Conservation (phyloP, 2,888 invertebrate genomes). For the Agrochola circellaris region DNA sequence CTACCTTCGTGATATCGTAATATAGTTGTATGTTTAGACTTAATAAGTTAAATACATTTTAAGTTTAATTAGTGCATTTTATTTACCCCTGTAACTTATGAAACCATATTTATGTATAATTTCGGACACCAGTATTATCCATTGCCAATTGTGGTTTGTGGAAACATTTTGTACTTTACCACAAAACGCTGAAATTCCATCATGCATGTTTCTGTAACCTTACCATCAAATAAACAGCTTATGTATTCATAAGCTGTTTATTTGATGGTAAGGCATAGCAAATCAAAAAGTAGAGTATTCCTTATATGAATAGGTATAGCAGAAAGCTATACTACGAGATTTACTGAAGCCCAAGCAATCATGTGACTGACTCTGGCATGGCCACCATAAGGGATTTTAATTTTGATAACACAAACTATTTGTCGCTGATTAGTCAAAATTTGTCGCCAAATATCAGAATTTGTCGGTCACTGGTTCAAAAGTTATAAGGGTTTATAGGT, state of each 20-base stretch:
- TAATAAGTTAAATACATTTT: slow-evolving; percentile 88
- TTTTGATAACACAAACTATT: too few relatives aligned
- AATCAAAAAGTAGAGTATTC: not conserved
- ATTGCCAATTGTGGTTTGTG: not conserved
- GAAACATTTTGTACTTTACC: not conserved
- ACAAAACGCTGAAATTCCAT: not conserved
- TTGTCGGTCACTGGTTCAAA: too few relatives aligned
- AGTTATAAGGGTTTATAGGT: too few relatives aligned
- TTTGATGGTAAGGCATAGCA: too few relatives aligned
- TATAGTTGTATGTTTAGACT: slow-evolving; percentile 87
- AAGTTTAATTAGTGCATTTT: slow-evolving; percentile 77
- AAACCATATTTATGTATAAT: not conserved
- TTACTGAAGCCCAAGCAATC: not conserved
- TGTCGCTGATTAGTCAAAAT: too few relatives aligned
- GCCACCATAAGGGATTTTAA: too few relatives aligned
- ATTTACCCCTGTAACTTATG: slow-evolving; percentile 19
- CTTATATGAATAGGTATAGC: not conserved
- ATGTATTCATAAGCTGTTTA: too few relatives aligned
- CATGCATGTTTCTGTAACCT: not conserved
- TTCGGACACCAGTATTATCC: not conserved
- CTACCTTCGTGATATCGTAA: slow-evolving; percentile 84
- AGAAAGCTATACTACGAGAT: not conserved
- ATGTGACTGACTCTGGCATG: too few relatives aligned
- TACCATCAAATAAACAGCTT: too few relatives aligned
- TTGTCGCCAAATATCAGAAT: too few relatives aligned